These are phyloP conservation scores for Lepisosteus osseus DNA, from an alignment of 2,113 vertebrate genomes.

Conservation along the genomic window DNA sequence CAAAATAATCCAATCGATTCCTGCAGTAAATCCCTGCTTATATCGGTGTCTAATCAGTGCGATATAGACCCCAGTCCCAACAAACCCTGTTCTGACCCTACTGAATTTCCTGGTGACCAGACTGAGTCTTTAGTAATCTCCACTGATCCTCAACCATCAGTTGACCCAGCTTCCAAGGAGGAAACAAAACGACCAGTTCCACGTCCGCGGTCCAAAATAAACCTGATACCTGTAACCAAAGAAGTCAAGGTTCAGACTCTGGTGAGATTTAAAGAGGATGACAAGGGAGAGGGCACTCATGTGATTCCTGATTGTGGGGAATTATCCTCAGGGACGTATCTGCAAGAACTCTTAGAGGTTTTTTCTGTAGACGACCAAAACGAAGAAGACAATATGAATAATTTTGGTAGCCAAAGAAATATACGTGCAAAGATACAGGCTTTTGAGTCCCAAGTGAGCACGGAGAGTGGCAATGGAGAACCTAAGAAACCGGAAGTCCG, in stretches of 20 bases:
- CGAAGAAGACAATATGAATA: slow-evolving; percentile 67
- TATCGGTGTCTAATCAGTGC: slow-evolving; percentile 42
- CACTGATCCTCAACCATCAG: slow-evolving; percentile 8
- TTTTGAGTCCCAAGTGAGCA: slow-evolving; percentile 74
- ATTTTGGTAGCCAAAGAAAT: slow-evolving; percentile 68
- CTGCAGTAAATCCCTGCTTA: slow-evolving; percentile 35
- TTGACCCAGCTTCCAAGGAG: slow-evolving; percentile 5
- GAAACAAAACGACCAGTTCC: slow-evolving; percentile 67
- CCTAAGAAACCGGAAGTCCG: slow-evolving; percentile 67
- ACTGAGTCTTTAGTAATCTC: background rate
- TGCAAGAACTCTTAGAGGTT: slow-evolving; percentile 60
- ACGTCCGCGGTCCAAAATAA: slow-evolving; percentile 79
- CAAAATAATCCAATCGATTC: slow-evolving; percentile 50
- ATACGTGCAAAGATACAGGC: slow-evolving; percentile 83
- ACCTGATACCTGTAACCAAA: slow-evolving; percentile 60
- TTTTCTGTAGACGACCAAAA: slow-evolving; percentile 48
- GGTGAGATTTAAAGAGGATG: slow-evolving; percentile 41
- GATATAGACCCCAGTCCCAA: slow-evolving; percentile 11
- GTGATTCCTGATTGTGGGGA: slow-evolving; percentile 10
- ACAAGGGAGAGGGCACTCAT: slow-evolving; percentile 34
- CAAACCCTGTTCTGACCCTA: slow-evolving; percentile 7
- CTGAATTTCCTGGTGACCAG: background rate
- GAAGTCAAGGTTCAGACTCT: slow-evolving; percentile 57
- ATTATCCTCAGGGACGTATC: slow-evolving; percentile 38
- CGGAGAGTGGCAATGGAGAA: slow-evolving; percentile 49